These are phyloP conservation scores for Conchocele bisecta DNA, from an alignment of 2,888 invertebrate genomes.

Conservation along the genomic window DNA sequence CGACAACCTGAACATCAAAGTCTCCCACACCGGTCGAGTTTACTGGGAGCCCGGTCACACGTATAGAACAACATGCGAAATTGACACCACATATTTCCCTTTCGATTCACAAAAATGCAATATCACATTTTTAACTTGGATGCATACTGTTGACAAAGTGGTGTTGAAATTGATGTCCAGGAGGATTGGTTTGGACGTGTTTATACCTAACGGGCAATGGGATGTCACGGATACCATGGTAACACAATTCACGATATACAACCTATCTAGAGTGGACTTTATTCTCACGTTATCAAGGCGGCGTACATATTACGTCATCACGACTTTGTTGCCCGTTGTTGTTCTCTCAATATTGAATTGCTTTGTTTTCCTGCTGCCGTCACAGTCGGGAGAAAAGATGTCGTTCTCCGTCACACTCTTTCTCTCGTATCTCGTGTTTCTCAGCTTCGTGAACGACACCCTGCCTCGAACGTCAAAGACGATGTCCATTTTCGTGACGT, in stretches of 20 bases:
- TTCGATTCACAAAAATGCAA: constrained; percentile 5
- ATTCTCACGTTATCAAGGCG: background rate
- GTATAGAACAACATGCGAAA: background rate
- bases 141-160: background rate
- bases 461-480: constrained; percentile 32
- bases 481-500: constrained; percentile 10
- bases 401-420: constrained; percentile 31
- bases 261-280: background rate
- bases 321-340: constrained; percentile 24
- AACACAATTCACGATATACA: background rate
- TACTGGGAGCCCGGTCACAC: background rate
- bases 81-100: constrained; percentile 7
- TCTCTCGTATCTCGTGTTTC: constrained; percentile 32
- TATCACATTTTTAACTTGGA: no score
- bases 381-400: constrained; percentile 36
- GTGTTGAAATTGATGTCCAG: background rate
- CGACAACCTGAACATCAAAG: background rate
- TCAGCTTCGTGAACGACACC: constrained; percentile 17
- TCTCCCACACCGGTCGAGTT: background rate
- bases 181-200: background rate
- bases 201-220: constrained; percentile 6
- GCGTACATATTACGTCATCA: constrained; percentile 20
- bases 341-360: constrained; percentile 21
- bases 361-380: constrained; percentile 32
- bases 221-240: background rate